phyloP scores from a whole-genome alignment of 2,113 vertebrate species.

The Jaculus jaculus region DNA sequence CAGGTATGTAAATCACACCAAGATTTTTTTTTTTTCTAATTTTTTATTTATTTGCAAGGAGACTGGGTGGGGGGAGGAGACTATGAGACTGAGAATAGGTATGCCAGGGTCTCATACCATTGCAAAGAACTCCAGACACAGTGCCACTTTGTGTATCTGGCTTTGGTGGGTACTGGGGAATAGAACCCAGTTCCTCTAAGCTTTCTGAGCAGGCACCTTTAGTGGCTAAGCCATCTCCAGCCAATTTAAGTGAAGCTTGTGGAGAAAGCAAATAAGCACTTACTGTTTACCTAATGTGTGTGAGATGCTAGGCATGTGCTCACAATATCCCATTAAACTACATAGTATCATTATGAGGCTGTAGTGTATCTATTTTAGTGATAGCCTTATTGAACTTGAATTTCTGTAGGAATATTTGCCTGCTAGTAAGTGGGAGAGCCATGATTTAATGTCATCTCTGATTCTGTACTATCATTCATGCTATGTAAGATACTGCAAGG shows the following conservation, averaged over 20 bases:
- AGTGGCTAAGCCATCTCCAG: too few relatives aligned
- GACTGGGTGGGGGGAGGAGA: too few relatives aligned
- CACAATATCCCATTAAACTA: background rate
- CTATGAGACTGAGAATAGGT: too few relatives aligned
- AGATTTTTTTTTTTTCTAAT: too few relatives aligned
- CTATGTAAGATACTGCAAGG: background rate
- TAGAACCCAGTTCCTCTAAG: too few relatives aligned
- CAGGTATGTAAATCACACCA: too few relatives aligned
- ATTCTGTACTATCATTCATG: background rate
- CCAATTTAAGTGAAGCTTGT: background rate
- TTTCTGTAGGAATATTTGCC: constrained; percentile 10
- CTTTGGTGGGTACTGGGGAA: too few relatives aligned
- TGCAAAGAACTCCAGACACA: too few relatives aligned
- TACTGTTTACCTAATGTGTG: background rate
- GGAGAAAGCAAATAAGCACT: constrained; percentile 6
- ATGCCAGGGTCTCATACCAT: too few relatives aligned
- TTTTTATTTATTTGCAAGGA: too few relatives aligned
- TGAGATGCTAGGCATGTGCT: background rate
- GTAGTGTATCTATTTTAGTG: background rate
- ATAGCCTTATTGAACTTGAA: background rate
- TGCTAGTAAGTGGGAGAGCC: background rate
- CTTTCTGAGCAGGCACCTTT: too few relatives aligned
- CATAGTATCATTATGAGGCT: background rate
- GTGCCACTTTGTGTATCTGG: too few relatives aligned
- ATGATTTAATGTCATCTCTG: constrained; percentile 23